These are phyloP conservation scores for Harpalus rufipes DNA, from an alignment of 2,888 invertebrate genomes.

Conservation along the genomic window DNA sequence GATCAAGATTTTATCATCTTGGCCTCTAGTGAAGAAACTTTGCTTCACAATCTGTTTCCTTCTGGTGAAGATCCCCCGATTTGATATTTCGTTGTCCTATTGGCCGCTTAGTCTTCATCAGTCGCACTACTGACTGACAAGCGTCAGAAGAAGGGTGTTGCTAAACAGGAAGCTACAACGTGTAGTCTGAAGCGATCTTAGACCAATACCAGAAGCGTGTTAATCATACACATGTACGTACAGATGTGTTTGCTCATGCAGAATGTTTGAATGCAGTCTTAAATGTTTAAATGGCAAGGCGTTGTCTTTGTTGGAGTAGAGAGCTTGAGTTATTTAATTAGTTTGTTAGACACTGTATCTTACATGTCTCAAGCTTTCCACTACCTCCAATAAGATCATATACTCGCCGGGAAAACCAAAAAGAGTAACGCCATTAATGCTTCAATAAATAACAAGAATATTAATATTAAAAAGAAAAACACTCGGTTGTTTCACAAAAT, in stretches of 20 bases:
- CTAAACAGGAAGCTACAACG: slow-evolving; percentile 64
- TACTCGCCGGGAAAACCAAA: no score
- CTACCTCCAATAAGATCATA: not conserved
- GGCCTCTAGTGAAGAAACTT: no score
- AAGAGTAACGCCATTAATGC: no score
- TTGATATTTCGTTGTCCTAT: not conserved
- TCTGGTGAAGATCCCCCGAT: not conserved
- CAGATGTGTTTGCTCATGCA: slow-evolving; percentile 75
- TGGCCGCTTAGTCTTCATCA: slow-evolving; percentile 13
- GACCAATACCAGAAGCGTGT: slow-evolving; percentile 73
- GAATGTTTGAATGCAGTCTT: slow-evolving; percentile 77
- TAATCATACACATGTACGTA: slow-evolving; percentile 72
- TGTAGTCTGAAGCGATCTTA: slow-evolving; percentile 71
- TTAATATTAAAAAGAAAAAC: no score
- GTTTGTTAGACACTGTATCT: slow-evolving; percentile 9
- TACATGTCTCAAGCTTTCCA: slow-evolving; percentile 12
- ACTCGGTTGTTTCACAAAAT: no score
- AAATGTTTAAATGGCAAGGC: slow-evolving; percentile 63
- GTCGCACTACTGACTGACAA: slow-evolving; percentile 10
- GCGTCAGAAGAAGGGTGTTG: slow-evolving; percentile 47
- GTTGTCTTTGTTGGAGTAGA: slow-evolving; percentile 20
- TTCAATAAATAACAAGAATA: no score
- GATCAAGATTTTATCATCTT: no score
- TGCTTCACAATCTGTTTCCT: not conserved
- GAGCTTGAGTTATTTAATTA: slow-evolving; percentile 20